Conservation (phyloP, 1,140 invertebrate species). For the Sminthurinus signatus region DNA sequence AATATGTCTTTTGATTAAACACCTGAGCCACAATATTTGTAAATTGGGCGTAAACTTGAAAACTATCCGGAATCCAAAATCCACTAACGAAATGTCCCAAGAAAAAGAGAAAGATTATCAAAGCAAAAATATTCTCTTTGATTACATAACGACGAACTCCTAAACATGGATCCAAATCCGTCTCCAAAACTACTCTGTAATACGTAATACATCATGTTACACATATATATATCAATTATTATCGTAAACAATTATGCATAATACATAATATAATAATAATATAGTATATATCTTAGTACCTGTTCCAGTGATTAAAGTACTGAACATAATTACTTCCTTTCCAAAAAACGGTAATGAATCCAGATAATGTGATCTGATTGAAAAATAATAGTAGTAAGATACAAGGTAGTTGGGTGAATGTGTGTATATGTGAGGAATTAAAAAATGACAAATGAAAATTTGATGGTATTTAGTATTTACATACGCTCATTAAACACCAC, state of each 20-base stretch:
- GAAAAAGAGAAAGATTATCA: not conserved
- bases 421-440: too few relatives aligned
- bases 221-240: too few relatives aligned
- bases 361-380: slow-evolving; percentile 21
- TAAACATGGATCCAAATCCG: slow-evolving; percentile 20
- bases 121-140: slow-evolving; percentile 10
- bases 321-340: slow-evolving; percentile 24
- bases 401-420: too few relatives aligned
- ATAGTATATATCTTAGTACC: slow-evolving; percentile 28
- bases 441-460: not conserved
- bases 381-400: not conserved
- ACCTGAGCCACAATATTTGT: not conserved
- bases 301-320: slow-evolving; percentile 30
- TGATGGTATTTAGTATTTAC: not conserved
- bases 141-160: slow-evolving; percentile 22
- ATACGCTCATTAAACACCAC: not conserved
- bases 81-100: not conserved
- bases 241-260: too few relatives aligned
- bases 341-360: slow-evolving; percentile 19
- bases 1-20: not conserved
- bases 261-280: too few relatives aligned
- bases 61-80: too few relatives aligned
- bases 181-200: too few relatives aligned
- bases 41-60: too few relatives aligned
- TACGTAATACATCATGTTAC: too few relatives aligned